Percentiles rank a stretch among this genome's conserved stretches.
Conservation (phyloP, 2,888 invertebrate genomes). For the Ceraclea dissimilis region DNA sequence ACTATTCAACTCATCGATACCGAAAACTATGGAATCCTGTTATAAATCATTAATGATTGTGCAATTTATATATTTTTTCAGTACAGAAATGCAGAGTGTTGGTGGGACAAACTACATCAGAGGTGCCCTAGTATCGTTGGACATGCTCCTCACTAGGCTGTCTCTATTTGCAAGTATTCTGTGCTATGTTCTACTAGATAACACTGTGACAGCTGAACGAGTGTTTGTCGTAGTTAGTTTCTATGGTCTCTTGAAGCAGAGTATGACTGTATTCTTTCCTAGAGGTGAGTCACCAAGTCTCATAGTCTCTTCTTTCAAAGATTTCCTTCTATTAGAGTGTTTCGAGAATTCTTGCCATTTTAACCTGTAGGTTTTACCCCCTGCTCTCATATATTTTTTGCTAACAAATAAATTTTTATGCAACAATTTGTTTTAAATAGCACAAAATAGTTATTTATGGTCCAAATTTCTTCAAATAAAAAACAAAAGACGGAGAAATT, state of each 20-base stretch:
- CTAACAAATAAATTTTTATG: no score
- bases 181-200: constrained; percentile 45
- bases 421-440: no score
- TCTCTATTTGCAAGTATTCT: constrained; percentile 56
- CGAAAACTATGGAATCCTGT: no score
- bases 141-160: constrained; percentile 34
- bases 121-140: constrained; percentile 35
- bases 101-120: constrained; percentile 39
- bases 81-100: constrained; percentile 41
- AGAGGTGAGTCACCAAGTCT: constrained; percentile 34
- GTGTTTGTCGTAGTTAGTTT: constrained; percentile 55
- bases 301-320: not conserved
- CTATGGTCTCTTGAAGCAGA: constrained; percentile 52
- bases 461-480: no score
- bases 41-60: no score
- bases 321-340: constrained; percentile 26
- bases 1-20: no score
- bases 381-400: no score
- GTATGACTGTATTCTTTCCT: constrained; percentile 55
- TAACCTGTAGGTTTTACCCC: no score
- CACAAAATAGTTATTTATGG: not conserved
- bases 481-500: no score
- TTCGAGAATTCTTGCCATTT: not conserved
- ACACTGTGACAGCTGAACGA: constrained; percentile 51
- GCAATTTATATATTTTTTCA: no score